These are phyloP conservation scores for Acromyrmex charruanus DNA, from an alignment of 1,140 invertebrate genomes.

Conservation along the genomic window DNA sequence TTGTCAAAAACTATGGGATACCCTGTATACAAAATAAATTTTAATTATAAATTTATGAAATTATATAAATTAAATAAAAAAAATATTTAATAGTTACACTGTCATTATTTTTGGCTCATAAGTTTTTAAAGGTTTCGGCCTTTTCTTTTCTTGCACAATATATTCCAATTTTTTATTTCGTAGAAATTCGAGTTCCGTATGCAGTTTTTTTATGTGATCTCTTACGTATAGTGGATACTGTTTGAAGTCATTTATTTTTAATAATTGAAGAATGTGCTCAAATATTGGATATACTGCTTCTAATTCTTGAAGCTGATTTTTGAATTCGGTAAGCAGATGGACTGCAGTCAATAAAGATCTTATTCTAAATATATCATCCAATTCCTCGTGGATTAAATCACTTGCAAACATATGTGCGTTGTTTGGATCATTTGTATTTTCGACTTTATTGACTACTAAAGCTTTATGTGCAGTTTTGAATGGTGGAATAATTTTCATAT, in stretches of 20 bases:
- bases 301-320: conserved; percentile 86
- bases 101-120: conserved; percentile 95
- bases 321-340: conserved; percentile 88
- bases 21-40: conserved; percentile 5
- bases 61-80: conserved; percentile 32
- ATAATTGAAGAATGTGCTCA: conserved; percentile 84
- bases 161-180: conserved; percentile 88
- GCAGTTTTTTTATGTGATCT: conserved; percentile 84
- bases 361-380: conserved; percentile 89
- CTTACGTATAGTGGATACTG: conserved; percentile 89
- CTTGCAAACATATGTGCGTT: conserved; percentile 83
- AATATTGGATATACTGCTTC: conserved; percentile 86
- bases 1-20: too few relatives aligned
- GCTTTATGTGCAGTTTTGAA: conserved; percentile 88
- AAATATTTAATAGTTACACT: conserved; percentile 88
- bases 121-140: conserved; percentile 92
- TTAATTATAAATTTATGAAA: background rate
- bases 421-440: conserved; percentile 80
- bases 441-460: conserved; percentile 86
- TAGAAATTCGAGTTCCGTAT: conserved; percentile 86
- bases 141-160: conserved; percentile 88
- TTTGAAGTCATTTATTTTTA: conserved; percentile 86
- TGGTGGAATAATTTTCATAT: conserved; percentile 88
- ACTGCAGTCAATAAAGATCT: conserved; percentile 86
- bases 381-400: conserved; percentile 87